Percentiles rank a stretch among this genome's conserved stretches.
These are phyloP conservation scores for Agriopis leucophaearia DNA, from an alignment of 2,888 invertebrate genomes.

Conservation along the genomic window DNA sequence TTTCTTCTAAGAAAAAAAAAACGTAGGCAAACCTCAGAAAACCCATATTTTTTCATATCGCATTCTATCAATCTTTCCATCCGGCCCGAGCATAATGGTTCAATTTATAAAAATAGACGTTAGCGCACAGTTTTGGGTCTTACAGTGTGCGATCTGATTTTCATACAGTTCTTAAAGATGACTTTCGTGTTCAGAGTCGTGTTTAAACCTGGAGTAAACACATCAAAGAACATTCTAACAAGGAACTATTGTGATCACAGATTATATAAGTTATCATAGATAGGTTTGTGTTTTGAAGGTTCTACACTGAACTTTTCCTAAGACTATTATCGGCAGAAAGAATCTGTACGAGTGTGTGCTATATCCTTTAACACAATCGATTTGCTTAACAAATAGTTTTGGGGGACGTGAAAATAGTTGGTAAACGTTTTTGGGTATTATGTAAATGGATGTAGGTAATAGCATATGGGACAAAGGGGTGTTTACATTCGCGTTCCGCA, in stretches of 20 bases:
- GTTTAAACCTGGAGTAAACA: neutral
- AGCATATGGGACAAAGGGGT: slow-evolving; percentile 45
- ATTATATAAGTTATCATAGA: neutral
- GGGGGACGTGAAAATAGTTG: slow-evolving; percentile 40
- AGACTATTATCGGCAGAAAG: neutral
- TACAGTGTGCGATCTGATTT: slow-evolving; percentile 5
- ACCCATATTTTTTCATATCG: slow-evolving; percentile 44
- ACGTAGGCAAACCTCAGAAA: slow-evolving; percentile 37
- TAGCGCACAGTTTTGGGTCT: slow-evolving; percentile 6
- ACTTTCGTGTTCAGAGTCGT: neutral
- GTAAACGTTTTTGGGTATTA: slow-evolving; percentile 42
- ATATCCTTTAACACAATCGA: slow-evolving; percentile 34
- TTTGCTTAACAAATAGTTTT: slow-evolving; percentile 45
- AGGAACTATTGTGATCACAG: neutral
- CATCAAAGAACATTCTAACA: neutral
- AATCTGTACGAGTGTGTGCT: slow-evolving; percentile 13
- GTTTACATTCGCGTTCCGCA: slow-evolving; percentile 43
- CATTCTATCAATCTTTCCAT: slow-evolving; percentile 48
- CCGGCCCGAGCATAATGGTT: slow-evolving; percentile 43
- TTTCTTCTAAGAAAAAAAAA: slow-evolving; percentile 36
- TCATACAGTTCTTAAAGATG: neutral
- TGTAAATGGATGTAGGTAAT: slow-evolving; percentile 47
- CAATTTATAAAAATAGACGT: slow-evolving; percentile 47
- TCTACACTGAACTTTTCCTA: neutral
- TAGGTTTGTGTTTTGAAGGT: neutral